phyloP scores from a whole-genome alignment of 2,797 vertebrate genomes.

The Stomatorhinus walkeri region DNA sequence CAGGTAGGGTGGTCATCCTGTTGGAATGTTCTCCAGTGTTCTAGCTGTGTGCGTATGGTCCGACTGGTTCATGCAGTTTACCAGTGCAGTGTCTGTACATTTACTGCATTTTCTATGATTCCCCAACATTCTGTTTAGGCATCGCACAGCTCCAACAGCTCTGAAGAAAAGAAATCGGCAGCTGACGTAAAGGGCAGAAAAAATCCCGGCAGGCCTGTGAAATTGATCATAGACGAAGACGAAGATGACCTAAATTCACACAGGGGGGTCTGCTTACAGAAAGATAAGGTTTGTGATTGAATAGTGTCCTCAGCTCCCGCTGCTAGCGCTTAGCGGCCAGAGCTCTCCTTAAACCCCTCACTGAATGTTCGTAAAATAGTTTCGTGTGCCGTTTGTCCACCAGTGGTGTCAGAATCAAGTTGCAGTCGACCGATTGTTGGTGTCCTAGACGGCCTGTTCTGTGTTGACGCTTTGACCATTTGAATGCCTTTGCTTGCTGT shows the following conservation, averaged over 20 bases:
- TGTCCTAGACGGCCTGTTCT: conserved; percentile 28
- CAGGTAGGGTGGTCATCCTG: conserved; percentile 62
- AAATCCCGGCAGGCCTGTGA: conserved; percentile 58
- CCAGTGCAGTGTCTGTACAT: background rate
- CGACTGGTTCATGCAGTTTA: background rate
- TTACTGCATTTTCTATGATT: background rate
- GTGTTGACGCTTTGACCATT: background rate
- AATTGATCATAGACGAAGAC: conserved; percentile 76
- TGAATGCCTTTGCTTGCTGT: background rate
- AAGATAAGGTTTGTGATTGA: conserved; percentile 80
- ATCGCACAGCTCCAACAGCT: conserved; percentile 65
- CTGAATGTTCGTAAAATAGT: background rate
- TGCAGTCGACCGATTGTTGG: conserved; percentile 2
- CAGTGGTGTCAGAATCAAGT: conserved; percentile 26
- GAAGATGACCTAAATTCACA: conserved; percentile 75
- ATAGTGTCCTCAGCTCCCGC: background rate
- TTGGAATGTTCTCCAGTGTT: background rate
- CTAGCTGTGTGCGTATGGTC: background rate
- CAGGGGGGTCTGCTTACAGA: conserved; percentile 79
- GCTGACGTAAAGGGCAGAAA: conserved; percentile 68
- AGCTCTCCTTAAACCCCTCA: background rate
- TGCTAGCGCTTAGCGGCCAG: conserved; percentile 24
- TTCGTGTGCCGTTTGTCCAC: conserved; percentile 8
- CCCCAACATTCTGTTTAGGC: conserved; percentile 47
- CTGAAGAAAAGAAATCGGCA: conserved; percentile 76